phyloP scores from a whole-genome alignment of 2,797 vertebrate genomes.

The Triplophysa bombifrons region DNA sequence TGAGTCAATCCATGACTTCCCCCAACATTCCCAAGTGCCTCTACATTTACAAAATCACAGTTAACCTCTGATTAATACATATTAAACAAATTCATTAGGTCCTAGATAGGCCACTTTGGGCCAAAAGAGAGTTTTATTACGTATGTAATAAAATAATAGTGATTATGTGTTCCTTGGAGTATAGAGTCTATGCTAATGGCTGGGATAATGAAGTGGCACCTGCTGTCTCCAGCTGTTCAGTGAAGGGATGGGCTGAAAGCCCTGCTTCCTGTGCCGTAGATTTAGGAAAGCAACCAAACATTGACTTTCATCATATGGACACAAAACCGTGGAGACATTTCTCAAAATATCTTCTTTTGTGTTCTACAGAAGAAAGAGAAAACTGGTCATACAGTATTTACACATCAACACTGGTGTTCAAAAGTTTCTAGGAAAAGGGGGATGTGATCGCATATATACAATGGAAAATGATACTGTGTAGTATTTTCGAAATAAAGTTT shows the following conservation, averaged over 20 bases:
- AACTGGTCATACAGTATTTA: not conserved
- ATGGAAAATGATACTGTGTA: no score
- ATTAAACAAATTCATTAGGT: conserved; percentile 25
- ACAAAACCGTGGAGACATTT: no score
- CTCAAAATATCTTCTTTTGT: no score
- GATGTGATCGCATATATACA: not conserved
- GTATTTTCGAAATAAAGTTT: no score
- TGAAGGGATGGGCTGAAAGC: not conserved
- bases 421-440: no score
- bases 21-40: not conserved
- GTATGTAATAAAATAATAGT: conserved; percentile 17
- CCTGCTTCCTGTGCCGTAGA: no score
- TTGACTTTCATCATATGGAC: no score
- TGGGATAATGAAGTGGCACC: conserved; percentile 42
- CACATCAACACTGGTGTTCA: not conserved
- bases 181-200: conserved; percentile 22
- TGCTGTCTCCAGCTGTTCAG: conserved; percentile 52
- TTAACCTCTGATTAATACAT: conserved; percentile 20
- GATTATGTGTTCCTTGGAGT: conserved; percentile 39
- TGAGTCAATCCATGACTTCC: not conserved
- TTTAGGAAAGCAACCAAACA: not conserved
- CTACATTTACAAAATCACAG: not conserved
- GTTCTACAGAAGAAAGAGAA: no score
- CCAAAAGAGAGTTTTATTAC: conserved; percentile 36
- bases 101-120: not conserved